Percentiles rank a stretch among this genome's conserved stretches.
Conservation (phyloP, 2,888 invertebrate genomes). For the Scrobipalpa costella region DNA sequence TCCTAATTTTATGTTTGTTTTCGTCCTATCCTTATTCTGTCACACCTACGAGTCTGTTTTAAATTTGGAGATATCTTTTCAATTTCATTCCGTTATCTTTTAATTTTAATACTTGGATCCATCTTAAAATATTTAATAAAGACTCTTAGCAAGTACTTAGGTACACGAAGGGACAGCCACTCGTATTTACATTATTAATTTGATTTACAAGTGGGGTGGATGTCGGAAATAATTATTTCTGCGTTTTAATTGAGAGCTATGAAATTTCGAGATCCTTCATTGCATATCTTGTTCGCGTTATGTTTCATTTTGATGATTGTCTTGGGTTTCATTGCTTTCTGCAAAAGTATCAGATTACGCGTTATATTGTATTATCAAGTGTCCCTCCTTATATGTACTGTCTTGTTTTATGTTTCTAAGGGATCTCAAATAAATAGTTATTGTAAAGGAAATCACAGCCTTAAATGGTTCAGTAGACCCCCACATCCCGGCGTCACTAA, state of each 20-base stretch:
- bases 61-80: neutral
- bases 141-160: slow-evolving; percentile 41
- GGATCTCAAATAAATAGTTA: neutral
- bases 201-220: slow-evolving; percentile 75
- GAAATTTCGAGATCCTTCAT: slow-evolving; percentile 71
- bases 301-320: slow-evolving; percentile 20
- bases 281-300: slow-evolving; percentile 32
- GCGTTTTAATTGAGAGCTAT: slow-evolving; percentile 76
- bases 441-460: slow-evolving; percentile 37
- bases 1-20: too few species aligned
- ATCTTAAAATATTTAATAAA: slow-evolving; percentile 52
- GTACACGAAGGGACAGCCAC: slow-evolving; percentile 52
- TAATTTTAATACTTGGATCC: slow-evolving; percentile 28
- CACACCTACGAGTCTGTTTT: too few species aligned
- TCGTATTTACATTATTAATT: slow-evolving; percentile 73
- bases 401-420: neutral
- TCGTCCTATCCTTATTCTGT: too few species aligned
- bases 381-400: neutral
- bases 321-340: slow-evolving; percentile 10
- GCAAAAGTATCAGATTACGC: slow-evolving; percentile 6
- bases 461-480: slow-evolving; percentile 70
- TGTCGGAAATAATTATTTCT: slow-evolving; percentile 72
- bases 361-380: neutral
- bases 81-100: slow-evolving; percentile 18
- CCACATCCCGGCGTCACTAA: slow-evolving; percentile 73